Evolutionary conservation across 1,140 invertebrate genomes (phyloP).

Genomic region (Cydia amplana): DNA sequence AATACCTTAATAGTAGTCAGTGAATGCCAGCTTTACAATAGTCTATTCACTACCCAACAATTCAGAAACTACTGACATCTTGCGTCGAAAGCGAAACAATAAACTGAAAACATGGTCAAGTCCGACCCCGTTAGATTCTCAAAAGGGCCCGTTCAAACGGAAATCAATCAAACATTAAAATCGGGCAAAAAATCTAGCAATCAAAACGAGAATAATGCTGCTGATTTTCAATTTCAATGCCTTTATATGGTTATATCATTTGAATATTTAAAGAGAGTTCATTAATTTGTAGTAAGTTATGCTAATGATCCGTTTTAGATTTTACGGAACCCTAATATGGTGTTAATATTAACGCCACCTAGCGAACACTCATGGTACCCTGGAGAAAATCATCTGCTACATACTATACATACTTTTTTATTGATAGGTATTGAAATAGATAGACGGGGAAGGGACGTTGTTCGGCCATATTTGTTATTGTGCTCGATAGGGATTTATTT

Average conservation of each 20-base stretch:
- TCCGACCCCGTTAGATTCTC: too few species aligned
- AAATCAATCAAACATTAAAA: too few species aligned
- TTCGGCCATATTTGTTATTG: conserved; percentile 79
- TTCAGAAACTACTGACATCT: not conserved
- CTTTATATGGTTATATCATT: too few species aligned
- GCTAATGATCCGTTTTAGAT: not conserved
- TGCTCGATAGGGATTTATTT: conserved; percentile 72
- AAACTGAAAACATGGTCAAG: conserved; percentile 2
- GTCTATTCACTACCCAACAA: not conserved
- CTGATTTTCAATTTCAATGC: too few species aligned
- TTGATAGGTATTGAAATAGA: conserved; percentile 32
- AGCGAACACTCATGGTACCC: not conserved
- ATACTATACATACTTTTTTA: conserved; percentile 29
- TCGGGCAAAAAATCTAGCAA: too few species aligned
- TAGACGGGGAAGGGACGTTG: conserved; percentile 57
- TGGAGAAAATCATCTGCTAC: conserved; percentile 21
- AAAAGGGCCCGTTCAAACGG: too few species aligned
- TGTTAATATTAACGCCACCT: conserved; percentile 8
- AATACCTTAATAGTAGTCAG: not conserved
- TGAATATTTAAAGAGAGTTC: too few species aligned
- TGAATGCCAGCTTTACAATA: not conserved
- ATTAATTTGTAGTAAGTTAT: not conserved
- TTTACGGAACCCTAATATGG: not conserved
- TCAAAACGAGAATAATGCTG: too few species aligned
- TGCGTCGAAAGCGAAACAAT: not conserved